Evolutionary conservation across 2,888 invertebrate species (phyloP).

Genomic region (Aromia moschata): DNA sequence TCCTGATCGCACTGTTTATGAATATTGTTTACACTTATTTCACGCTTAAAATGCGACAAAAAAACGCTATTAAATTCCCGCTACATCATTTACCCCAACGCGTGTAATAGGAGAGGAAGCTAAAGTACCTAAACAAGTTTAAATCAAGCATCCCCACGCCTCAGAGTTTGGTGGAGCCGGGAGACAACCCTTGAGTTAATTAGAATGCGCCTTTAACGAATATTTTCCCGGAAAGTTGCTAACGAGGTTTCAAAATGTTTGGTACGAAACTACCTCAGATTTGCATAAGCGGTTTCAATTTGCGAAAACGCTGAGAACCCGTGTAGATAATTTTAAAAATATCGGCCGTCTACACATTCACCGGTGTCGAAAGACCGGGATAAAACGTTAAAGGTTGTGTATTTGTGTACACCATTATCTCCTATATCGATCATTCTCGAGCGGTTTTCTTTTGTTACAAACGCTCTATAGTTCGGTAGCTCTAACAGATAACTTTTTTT

Average conservation of each 20-base stretch:
- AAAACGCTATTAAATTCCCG: too few relatives aligned
- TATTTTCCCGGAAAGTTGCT: slow-evolving; percentile 12
- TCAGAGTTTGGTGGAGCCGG: background rate
- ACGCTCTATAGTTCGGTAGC: too few relatives aligned
- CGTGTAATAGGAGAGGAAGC: slow-evolving; percentile 3
- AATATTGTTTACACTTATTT: too few relatives aligned
- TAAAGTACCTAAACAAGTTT: slow-evolving; percentile 5
- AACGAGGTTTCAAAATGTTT: slow-evolving; percentile 4
- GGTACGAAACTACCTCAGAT: background rate
- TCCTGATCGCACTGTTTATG: too few relatives aligned
- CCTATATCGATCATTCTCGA: slow-evolving; percentile 9
- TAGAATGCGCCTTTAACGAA: slow-evolving; percentile 29
- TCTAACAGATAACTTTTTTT: too few relatives aligned
- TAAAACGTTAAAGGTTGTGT: slow-evolving; percentile 1
- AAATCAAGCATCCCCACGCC: slow-evolving; percentile 7
- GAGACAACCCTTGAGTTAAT: slow-evolving; percentile 30
- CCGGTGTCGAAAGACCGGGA: background rate
- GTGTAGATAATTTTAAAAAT: background rate
- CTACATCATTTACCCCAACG: background rate
- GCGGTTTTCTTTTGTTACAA: background rate
- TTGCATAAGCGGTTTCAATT: slow-evolving; percentile 14
- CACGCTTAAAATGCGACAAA: too few relatives aligned
- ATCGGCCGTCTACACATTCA: background rate
- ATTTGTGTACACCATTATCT: slow-evolving; percentile 16
- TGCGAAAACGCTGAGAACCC: background rate